A percentile compares a stretch with the other conserved stretches of the same genome.
Evolutionary conservation across 2,113 vertebrate genomes (phyloP).

Genomic region (Boulengeromyrus knoepffleri): DNA sequence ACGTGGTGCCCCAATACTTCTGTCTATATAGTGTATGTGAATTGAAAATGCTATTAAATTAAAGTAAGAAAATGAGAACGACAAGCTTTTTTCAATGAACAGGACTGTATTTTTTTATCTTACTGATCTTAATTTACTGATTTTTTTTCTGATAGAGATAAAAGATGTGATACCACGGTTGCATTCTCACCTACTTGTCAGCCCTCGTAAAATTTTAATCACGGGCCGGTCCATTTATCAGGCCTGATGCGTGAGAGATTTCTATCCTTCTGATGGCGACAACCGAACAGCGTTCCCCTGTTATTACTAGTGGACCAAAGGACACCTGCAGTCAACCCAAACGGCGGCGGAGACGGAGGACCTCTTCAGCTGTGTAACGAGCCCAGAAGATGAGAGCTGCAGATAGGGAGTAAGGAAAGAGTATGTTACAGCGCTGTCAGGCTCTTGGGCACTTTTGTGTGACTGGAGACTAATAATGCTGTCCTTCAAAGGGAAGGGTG

Average conservation of each 20-base stretch:
- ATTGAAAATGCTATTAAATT: not conserved
- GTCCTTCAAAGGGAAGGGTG: conserved; percentile 34
- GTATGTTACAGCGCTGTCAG: conserved; percentile 27
- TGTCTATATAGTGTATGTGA: not conserved
- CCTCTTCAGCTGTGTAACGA: conserved; percentile 19
- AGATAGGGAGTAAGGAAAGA: conserved; percentile 35
- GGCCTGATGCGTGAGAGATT: not conserved
- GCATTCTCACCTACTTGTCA: not conserved
- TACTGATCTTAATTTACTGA: not conserved
- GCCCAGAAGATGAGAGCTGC: conserved; percentile 28
- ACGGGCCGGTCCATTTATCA: not conserved
- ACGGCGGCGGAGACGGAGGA: not conserved
- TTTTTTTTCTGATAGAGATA: not conserved
- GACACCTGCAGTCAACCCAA: not conserved
- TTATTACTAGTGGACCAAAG: conserved; percentile 10
- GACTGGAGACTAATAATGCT: conserved; percentile 47
- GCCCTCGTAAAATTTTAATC: not conserved
- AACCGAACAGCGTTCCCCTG: not conserved
- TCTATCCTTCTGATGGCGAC: not conserved
- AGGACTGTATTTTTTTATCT: not conserved
- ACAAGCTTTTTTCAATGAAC: not conserved
- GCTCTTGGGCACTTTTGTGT: conserved; percentile 34
- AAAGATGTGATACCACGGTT: not conserved
- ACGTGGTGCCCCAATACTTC: not conserved
- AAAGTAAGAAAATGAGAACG: not conserved